phyloP scores from a whole-genome alignment of 2,888 invertebrate genomes.

The Leptinotarsa juncta region DNA sequence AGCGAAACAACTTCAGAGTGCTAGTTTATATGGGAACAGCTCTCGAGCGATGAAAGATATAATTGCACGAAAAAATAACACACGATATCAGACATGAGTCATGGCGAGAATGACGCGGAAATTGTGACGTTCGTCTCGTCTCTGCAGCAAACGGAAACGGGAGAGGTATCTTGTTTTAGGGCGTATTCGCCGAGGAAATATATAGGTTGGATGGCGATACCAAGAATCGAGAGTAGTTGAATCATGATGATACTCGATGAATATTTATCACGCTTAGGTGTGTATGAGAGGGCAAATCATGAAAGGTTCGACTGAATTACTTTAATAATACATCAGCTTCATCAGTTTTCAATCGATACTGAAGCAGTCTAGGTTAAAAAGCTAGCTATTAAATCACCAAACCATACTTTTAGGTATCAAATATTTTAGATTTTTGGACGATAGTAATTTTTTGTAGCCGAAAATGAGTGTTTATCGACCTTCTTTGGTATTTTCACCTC shows the following conservation, averaged over 20 bases:
- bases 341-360: neutral
- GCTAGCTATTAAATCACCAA: too few relatives aligned
- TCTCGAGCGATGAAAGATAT: neutral
- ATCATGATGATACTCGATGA: conserved; percentile 21
- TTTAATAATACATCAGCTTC: conserved; percentile 17
- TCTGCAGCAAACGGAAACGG: conserved; percentile 24
- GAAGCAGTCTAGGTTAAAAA: too few relatives aligned
- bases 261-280: conserved; percentile 20
- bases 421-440: too few relatives aligned
- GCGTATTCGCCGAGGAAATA: conserved; percentile 23
- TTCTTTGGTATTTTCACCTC: too few relatives aligned
- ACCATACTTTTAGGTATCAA: too few relatives aligned
- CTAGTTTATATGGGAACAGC: too few relatives aligned
- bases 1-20: too few relatives aligned
- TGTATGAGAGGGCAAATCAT: conserved; percentile 8
- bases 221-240: conserved; percentile 25
- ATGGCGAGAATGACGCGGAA: conserved; percentile 14
- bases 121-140: conserved; percentile 19
- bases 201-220: conserved; percentile 16
- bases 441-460: too few relatives aligned
- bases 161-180: conserved; percentile 26
- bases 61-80: neutral
- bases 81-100: conserved; percentile 10
- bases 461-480: too few relatives aligned
- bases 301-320: conserved; percentile 8